Evolutionary conservation across 1,140 invertebrate genomes (phyloP).

Genomic region (Battus philenor): DNA sequence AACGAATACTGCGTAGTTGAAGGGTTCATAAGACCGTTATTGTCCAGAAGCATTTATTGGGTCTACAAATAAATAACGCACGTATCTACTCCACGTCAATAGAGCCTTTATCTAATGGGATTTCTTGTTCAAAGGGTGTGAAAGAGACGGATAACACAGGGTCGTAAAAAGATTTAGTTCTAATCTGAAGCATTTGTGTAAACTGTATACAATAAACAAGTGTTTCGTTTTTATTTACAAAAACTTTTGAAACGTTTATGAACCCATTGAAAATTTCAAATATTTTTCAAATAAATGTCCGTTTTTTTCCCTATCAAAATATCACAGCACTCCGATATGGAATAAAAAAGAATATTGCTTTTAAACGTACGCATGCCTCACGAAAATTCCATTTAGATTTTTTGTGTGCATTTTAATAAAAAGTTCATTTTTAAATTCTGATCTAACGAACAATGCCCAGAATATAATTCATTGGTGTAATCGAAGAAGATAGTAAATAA

Average conservation of each 20-base stretch:
- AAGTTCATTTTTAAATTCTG: background rate
- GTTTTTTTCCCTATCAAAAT: conserved; percentile 8
- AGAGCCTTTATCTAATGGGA: conserved; percentile 3
- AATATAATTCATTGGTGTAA: background rate
- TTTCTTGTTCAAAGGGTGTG: conserved; percentile 8
- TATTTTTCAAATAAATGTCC: too few species aligned
- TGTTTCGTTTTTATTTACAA: background rate
- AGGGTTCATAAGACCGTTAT: too few species aligned
- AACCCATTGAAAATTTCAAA: too few species aligned
- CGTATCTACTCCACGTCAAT: too few species aligned
- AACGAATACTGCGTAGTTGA: too few species aligned
- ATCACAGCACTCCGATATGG: background rate
- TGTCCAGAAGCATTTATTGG: too few species aligned
- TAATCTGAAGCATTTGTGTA: background rate
- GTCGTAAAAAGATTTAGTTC: conserved; percentile 5
- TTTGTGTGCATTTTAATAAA: too few species aligned
- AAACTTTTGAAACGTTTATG: background rate
- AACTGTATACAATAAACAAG: background rate
- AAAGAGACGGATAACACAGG: conserved; percentile 9
- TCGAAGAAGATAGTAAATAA: too few species aligned
- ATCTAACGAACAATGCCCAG: background rate
- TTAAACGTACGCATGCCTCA: conserved; percentile 1
- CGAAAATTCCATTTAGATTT: background rate
- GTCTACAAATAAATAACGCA: too few species aligned
- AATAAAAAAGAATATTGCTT: conserved; percentile 9